phyloP scores from a whole-genome alignment of 1,140 invertebrate genomes.

The Apis dorsata region DNA sequence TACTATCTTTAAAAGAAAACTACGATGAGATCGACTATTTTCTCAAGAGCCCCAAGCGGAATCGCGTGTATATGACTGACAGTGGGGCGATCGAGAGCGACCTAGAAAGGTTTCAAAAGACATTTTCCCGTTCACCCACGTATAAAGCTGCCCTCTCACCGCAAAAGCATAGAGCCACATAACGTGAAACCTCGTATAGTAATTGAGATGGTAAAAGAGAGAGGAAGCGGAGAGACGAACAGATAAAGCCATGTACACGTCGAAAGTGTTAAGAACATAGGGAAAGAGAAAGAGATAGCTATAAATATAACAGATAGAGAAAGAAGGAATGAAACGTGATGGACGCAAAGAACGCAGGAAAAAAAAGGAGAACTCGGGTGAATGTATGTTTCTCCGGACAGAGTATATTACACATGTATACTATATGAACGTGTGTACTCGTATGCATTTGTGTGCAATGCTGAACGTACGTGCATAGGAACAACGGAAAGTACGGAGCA shows the following conservation, averaged over 20 bases:
- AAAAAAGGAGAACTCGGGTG: constrained; percentile 54
- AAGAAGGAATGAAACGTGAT: constrained; percentile 30
- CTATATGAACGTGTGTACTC: too few relatives aligned
- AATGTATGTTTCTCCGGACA: constrained; percentile 20
- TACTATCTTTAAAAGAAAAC: constrained; percentile 34
- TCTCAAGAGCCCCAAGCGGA: constrained; percentile 55
- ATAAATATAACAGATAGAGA: constrained; percentile 9
- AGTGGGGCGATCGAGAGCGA: constrained; percentile 74
- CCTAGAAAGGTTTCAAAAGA: constrained; percentile 78
- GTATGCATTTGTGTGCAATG: not conserved
- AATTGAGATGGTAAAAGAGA: constrained; percentile 67
- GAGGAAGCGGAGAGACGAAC: constrained; percentile 32
- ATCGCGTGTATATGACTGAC: constrained; percentile 65
- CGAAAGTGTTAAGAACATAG: constrained; percentile 20
- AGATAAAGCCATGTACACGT: constrained; percentile 30
- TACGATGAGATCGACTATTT: constrained; percentile 50
- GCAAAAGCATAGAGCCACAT: constrained; percentile 64
- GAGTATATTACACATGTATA: not conserved
- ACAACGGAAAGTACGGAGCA: constrained; percentile 72
- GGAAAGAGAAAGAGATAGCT: not conserved
- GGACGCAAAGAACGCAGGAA: constrained; percentile 47
- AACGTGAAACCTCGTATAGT: constrained; percentile 69
- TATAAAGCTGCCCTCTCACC: constrained; percentile 67
- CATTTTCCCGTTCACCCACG: constrained; percentile 79
- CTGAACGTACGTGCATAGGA: constrained; percentile 53